phyloP scores from a whole-genome alignment of 2,888 invertebrate species.

The Lochmaea capreae region DNA sequence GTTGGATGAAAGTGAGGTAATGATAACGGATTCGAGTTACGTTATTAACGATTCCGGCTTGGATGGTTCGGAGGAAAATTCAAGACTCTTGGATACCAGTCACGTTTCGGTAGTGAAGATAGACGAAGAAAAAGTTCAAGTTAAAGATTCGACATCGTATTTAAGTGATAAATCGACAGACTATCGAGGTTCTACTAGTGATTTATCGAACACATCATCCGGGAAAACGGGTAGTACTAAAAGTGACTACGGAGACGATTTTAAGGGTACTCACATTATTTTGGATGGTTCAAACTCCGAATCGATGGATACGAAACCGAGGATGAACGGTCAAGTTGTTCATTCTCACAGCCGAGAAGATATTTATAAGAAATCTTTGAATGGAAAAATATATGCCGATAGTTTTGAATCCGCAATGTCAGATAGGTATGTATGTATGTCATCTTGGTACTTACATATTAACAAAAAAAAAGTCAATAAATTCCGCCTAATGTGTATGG shows the following conservation, averaged over 20 bases:
- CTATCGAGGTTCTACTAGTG: slow-evolving; percentile 62
- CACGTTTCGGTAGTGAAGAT: slow-evolving; percentile 94
- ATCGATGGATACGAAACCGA: slow-evolving; percentile 49
- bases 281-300: slow-evolving; percentile 65
- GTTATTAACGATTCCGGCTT: slow-evolving; percentile 76
- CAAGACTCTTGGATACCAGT: slow-evolving; percentile 75
- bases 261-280: slow-evolving; percentile 65
- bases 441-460: too few relatives aligned
- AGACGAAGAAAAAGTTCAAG: slow-evolving; percentile 80
- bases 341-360: slow-evolving; percentile 60
- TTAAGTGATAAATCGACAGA: slow-evolving; percentile 57
- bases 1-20: slow-evolving; percentile 87
- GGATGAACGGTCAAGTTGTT: slow-evolving; percentile 67
- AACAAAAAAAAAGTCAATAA: too few relatives aligned
- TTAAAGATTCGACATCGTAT: slow-evolving; percentile 74
- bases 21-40: slow-evolving; percentile 80
- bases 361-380: slow-evolving; percentile 59
- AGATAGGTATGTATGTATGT: slow-evolving; percentile 62
- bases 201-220: slow-evolving; percentile 62
- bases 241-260: slow-evolving; percentile 65
- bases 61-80: slow-evolving; percentile 67
- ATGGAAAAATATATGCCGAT: slow-evolving; percentile 71
- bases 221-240: slow-evolving; percentile 59
- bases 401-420: slow-evolving; percentile 67
- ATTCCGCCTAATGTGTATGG: too few relatives aligned